Percentiles rank a stretch among this genome's conserved stretches.
phyloP scores from a whole-genome alignment of 2,797 vertebrate species.

The Cynodonichthys magdalenae region DNA sequence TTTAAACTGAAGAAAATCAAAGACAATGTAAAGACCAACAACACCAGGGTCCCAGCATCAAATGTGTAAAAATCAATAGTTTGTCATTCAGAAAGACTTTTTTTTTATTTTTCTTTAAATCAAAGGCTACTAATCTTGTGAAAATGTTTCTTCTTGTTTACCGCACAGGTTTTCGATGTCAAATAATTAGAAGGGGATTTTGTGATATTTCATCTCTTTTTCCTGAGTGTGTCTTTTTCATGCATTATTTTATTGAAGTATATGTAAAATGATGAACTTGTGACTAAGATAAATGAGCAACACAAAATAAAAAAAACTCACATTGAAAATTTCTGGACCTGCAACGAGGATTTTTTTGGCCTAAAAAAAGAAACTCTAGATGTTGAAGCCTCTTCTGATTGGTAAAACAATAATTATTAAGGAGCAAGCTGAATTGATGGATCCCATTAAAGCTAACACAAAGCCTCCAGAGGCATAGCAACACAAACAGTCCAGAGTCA shows the following conservation, averaged over 20 bases:
- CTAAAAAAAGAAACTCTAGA: slow-evolving; percentile 22
- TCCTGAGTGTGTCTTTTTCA: slow-evolving; percentile 16
- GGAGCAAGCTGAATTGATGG: slow-evolving; percentile 85
- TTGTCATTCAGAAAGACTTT: slow-evolving; percentile 49
- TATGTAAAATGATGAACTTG: slow-evolving; percentile 67
- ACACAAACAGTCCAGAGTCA: slow-evolving; percentile 83
- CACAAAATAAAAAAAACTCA: slow-evolving; percentile 28
- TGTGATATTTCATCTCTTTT: slow-evolving; percentile 50
- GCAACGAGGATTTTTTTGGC: slow-evolving; percentile 43
- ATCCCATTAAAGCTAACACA: slow-evolving; percentile 83
- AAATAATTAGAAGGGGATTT: slow-evolving; percentile 50
- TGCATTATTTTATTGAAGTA: slow-evolving; percentile 59
- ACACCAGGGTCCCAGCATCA: slow-evolving; percentile 60
- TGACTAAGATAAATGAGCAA: slow-evolving; percentile 67
- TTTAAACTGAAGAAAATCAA: slow-evolving; percentile 70
- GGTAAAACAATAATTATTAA: slow-evolving; percentile 83
- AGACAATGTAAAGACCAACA: slow-evolving; percentile 69
- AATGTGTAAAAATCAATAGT: slow-evolving; percentile 76
- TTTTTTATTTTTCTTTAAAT: slow-evolving; percentile 46
- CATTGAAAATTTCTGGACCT: slow-evolving; percentile 55
- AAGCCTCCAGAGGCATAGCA: slow-evolving; percentile 77
- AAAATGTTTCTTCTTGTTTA: slow-evolving; percentile 44
- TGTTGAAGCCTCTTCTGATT: slow-evolving; percentile 57
- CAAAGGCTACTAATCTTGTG: slow-evolving; percentile 61
- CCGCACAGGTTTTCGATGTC: slow-evolving; percentile 72